These are phyloP conservation scores for Caenorhabditis sp. DNA, from an alignment of 2,888 invertebrate genomes.

Conservation along the genomic window DNA sequence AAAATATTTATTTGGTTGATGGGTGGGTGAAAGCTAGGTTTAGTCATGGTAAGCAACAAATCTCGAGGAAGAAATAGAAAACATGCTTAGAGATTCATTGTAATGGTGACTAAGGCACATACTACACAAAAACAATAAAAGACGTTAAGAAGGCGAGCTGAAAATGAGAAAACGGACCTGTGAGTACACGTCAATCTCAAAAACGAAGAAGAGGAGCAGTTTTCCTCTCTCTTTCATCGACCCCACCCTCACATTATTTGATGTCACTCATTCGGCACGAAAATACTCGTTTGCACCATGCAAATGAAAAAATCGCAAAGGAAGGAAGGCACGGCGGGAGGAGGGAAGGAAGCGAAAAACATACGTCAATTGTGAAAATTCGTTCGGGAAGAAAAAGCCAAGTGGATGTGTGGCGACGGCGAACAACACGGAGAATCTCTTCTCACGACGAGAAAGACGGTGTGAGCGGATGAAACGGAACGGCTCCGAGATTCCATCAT, in stretches of 20 bases:
- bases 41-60: constrained; percentile 40
- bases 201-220: neutral
- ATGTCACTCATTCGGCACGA: constrained; percentile 42
- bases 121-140: constrained; percentile 23
- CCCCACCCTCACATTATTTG: constrained; percentile 21
- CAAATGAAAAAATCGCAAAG: constrained; percentile 31
- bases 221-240: no score
- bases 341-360: constrained; percentile 47
- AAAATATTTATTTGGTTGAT: constrained; percentile 44
- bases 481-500: neutral
- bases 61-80: constrained; percentile 35
- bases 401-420: constrained; percentile 30
- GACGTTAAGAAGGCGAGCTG: neutral
- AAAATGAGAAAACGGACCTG: constrained; percentile 1
- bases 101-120: constrained; percentile 46
- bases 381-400: constrained; percentile 17
- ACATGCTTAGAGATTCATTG: constrained; percentile 60
- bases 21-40: constrained; percentile 23
- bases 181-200: constrained; percentile 18
- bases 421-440: constrained; percentile 19
- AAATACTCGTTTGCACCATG: constrained; percentile 50
- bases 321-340: no score
- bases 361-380: constrained; percentile 58
- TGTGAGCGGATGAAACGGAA: constrained; percentile 11
- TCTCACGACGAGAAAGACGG: constrained; percentile 4